phyloP scores from a whole-genome alignment of 2,113 vertebrate genomes.

The Menura novaehollandiae region DNA sequence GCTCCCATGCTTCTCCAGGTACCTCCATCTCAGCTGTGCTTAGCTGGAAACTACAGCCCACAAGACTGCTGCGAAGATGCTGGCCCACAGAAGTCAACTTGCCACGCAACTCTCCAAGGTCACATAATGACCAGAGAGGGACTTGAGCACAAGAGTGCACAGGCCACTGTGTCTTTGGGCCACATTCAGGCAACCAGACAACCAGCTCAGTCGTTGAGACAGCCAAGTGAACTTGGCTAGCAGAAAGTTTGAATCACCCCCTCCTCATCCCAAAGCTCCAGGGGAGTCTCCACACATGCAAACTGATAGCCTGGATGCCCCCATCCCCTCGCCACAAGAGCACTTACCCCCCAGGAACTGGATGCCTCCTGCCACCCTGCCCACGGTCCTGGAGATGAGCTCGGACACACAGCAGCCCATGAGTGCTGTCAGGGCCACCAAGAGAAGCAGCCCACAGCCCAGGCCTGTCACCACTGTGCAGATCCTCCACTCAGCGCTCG shows the following conservation, averaged over 20 bases:
- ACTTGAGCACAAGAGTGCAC: background rate
- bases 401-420: slow-evolving; percentile 98
- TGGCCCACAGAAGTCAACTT: background rate
- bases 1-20: background rate
- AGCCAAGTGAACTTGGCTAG: background rate
- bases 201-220: accelerated
- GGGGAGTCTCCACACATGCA: accelerated
- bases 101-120: background rate
- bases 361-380: slow-evolving; percentile 93
- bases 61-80: background rate
- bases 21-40: background rate
- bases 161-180: background rate
- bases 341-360: slow-evolving; percentile 96
- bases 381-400: slow-evolving; percentile 94
- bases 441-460: slow-evolving; percentile 91
- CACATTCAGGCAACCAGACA: background rate
- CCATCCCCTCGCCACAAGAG: background rate
- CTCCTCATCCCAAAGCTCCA: background rate
- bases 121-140: background rate
- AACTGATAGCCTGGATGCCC: background rate
- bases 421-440: slow-evolving; percentile 92
- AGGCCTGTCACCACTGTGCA: slow-evolving; percentile 92
- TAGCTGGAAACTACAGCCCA: background rate
- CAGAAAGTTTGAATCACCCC: background rate
- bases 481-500: slow-evolving; percentile 91